Evolutionary conservation across 2,113 vertebrate genomes (phyloP).

Genomic region (Gracilinanus agilis): DNA sequence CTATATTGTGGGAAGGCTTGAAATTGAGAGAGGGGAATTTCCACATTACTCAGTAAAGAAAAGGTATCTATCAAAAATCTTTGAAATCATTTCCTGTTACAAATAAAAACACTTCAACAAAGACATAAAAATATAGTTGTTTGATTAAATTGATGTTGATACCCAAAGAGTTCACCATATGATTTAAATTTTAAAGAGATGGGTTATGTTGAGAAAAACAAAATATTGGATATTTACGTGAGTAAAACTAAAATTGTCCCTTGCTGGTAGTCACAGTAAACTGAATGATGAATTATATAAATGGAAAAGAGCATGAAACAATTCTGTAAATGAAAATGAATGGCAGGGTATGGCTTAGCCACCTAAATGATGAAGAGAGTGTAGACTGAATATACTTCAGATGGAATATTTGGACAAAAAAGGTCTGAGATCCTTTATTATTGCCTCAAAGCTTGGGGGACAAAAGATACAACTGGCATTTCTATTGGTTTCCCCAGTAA

Average conservation of each 20-base stretch:
- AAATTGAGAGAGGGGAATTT: no score
- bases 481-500: background rate
- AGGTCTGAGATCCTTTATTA: background rate
- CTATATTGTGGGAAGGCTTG: no score
- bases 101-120: no score
- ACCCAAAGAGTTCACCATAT: background rate
- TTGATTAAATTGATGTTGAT: no score
- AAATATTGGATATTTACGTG: background rate
- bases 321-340: background rate
- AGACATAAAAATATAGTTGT: no score
- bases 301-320: slow-evolving; percentile 37
- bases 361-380: background rate
- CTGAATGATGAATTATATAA: slow-evolving; percentile 39
- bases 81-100: no score
- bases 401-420: background rate
- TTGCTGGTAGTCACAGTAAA: slow-evolving; percentile 22
- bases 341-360: background rate
- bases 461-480: background rate
- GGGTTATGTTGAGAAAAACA: background rate
- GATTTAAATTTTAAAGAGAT: background rate
- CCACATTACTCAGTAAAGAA: no score
- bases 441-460: slow-evolving; percentile 8
- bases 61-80: no score
- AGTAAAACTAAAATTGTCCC: background rate
- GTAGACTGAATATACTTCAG: background rate